These are phyloP conservation scores for Porites evermanni DNA, from an alignment of 92 coral and sea anemone genomes.

Conservation along the genomic window DNA sequence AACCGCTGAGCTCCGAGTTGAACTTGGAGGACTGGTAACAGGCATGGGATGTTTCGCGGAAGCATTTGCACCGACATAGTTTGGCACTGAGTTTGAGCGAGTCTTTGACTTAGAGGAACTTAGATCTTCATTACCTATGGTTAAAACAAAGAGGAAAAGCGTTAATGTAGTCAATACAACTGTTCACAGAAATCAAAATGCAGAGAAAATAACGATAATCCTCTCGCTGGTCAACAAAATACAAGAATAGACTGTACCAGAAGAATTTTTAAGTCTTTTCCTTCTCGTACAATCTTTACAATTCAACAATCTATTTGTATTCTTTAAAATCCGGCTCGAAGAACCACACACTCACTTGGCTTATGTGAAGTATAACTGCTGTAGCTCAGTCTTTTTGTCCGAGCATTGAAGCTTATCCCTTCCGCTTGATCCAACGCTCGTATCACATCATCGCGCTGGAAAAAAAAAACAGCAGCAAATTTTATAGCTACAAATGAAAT, in stretches of 20 bases:
- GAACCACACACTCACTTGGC: not conserved
- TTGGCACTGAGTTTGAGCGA: constrained; percentile 32
- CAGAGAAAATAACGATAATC: not conserved
- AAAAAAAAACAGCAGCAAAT: not conserved
- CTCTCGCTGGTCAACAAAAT: too few species aligned
- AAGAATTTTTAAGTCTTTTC: too few species aligned
- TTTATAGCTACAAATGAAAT: too few species aligned
- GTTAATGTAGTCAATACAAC: not conserved
- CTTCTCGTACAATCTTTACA: too few species aligned
- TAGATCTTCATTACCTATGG: not conserved
- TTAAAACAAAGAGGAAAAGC: not conserved
- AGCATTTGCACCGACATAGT: not conserved
- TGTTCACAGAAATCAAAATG: too few species aligned
- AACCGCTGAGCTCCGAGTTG: constrained; percentile 35
- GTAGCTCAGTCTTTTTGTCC: constrained; percentile 36
- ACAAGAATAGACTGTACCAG: too few species aligned
- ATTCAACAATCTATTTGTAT: too few species aligned
- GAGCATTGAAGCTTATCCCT: constrained; percentile 39
- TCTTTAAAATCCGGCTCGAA: too few species aligned
- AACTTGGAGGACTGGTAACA: constrained; percentile 43
- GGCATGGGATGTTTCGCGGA: constrained; percentile 31
- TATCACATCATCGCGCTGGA: constrained; percentile 87
- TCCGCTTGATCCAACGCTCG: constrained; percentile 76
- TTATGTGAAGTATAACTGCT: not conserved
- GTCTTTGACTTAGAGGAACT: constrained; percentile 3